Evolutionary conservation across 2,888 invertebrate genomes (phyloP).

Genomic region (Epistrophe grossulariae): DNA sequence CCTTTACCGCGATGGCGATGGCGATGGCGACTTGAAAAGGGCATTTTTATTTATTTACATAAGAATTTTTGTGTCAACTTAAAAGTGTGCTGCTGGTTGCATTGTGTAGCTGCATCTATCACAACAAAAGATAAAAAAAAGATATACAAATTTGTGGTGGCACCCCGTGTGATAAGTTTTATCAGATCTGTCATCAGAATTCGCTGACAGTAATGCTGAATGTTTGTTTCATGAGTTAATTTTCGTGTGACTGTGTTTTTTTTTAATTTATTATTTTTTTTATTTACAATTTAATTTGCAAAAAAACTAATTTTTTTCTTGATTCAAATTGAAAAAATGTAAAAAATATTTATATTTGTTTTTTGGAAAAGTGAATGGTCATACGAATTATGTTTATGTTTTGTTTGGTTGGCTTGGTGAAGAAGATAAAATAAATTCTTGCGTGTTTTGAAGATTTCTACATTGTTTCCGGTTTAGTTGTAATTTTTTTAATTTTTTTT

Average conservation of each 20-base stretch:
- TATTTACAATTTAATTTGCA: conserved; percentile 13
- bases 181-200: conserved; percentile 65
- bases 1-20: conserved; percentile 14
- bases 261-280: not conserved
- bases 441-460: conserved; percentile 47
- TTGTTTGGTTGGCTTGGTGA: conserved; percentile 14
- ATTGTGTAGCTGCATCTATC: conserved; percentile 50
- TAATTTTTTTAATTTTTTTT: not conserved
- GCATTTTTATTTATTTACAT: conserved; percentile 49
- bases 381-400: conserved; percentile 1
- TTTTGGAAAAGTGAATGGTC: conserved; percentile 47
- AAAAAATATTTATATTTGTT: conserved; percentile 12
- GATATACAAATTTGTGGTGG: conserved; percentile 45
- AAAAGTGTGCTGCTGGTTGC: conserved; percentile 60
- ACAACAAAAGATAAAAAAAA: conserved; percentile 53
- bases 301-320: conserved; percentile 5
- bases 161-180: conserved; percentile 63
- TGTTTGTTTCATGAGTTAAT: conserved; percentile 43
- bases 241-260: conserved; percentile 34
- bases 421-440: conserved; percentile 45
- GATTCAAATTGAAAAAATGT: conserved; percentile 8
- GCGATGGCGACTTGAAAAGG: conserved; percentile 65
- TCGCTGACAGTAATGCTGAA: conserved; percentile 46
- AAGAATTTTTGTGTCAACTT: conserved; percentile 44
- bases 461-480: conserved; percentile 53